Base-by-base conservation (phyloP, 2,888 invertebrate genomes). In the Merodon equestris region DNA sequence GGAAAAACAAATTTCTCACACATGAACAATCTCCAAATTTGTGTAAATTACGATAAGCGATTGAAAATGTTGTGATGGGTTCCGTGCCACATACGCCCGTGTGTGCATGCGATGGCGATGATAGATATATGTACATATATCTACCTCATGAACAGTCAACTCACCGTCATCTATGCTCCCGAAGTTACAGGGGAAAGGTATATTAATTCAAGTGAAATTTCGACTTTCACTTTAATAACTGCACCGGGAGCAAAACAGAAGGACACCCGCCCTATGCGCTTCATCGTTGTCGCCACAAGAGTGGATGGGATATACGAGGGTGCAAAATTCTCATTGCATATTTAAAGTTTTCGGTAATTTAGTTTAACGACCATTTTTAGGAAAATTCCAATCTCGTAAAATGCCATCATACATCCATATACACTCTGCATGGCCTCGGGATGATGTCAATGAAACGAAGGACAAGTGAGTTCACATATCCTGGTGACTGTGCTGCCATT, bases 21-120 rank as follows among this genome's bases (percentile, higher is more conserved):
- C 77, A 77, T 77, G 73, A 77, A 42, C 63, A 77, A 58, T 57
- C 50, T 63, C 61, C 58, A 77, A 77, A 73, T 73, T 77, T 77
- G 77, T 77, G 77, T 68, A 77, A 68, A 73, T 72, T 73, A 73
- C 51, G 77, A 77, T 77, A 77, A 77, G 77, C 77, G 73, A 77
- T 77, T 63, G 67, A 58, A 68, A 70, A 36, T 53, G 53, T 51
- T 72, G 9, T 5, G 38, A 40, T 17, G 40, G 27, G 12, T 9
- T 10, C 40, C 9, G 40, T n/a, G n/a, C 15, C 10, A 1, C 13
- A 40, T 13, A n/a, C 1, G 2, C 15, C 12, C 5, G 9, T 54
- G 38, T 50, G 27, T 19, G n/a, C n/a, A n/a, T n/a, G n/a, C 48
- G n/a, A n/a, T n/a, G n/a, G n/a, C n/a, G n/a, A n/a, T n/a, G 38